These are phyloP conservation scores for Spodoptera frugiperda DNA, from an alignment of 1,140 invertebrate species.

Conservation along the genomic window DNA sequence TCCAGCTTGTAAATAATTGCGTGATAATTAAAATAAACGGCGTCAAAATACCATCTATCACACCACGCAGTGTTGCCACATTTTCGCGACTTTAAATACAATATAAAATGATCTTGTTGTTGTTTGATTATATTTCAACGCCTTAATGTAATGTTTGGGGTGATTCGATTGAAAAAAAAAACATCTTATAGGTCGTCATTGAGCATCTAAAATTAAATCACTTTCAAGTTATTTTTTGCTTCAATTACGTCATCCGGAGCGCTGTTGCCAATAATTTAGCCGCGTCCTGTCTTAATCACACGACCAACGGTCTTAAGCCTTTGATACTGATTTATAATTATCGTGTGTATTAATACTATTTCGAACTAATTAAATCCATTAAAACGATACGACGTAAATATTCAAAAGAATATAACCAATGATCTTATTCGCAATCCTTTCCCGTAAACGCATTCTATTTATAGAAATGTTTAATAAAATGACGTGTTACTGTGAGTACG, in stretches of 20 bases:
- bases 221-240: slow-evolving; percentile 45
- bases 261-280: slow-evolving; percentile 46
- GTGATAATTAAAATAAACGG: slow-evolving; percentile 38
- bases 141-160: slow-evolving; percentile 9
- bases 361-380: too few relatives aligned
- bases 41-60: slow-evolving; percentile 12
- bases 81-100: not conserved
- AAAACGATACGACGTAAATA: not conserved
- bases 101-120: not conserved
- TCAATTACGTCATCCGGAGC: slow-evolving; percentile 30
- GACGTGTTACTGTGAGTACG: slow-evolving; percentile 1
- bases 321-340: slow-evolving; percentile 17
- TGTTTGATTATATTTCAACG: not conserved
- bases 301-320: slow-evolving; percentile 13
- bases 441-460: slow-evolving; percentile 12
- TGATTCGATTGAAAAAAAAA: slow-evolving; percentile 2
- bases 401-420: slow-evolving; percentile 11
- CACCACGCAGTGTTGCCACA: not conserved
- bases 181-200: slow-evolving; percentile 34
- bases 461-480: slow-evolving; percentile 33
- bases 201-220: slow-evolving; percentile 33
- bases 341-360: too few relatives aligned
- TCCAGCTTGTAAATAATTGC: slow-evolving; percentile 21
- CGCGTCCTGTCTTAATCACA: slow-evolving; percentile 5
- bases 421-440: slow-evolving; percentile 21